phyloP scores from a whole-genome alignment of 2,797 vertebrate genomes.

The Benthosema pterotum region DNA sequence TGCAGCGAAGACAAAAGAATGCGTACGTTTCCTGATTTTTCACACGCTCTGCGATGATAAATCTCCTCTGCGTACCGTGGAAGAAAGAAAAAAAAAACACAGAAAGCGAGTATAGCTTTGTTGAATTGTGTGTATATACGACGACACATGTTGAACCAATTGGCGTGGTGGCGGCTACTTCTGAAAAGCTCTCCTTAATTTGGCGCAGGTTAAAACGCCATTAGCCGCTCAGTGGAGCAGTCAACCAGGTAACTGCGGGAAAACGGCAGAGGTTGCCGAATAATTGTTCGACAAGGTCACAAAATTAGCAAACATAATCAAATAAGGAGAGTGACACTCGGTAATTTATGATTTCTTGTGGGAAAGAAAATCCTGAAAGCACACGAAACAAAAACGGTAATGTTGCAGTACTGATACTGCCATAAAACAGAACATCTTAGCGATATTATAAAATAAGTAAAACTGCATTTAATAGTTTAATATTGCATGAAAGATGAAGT shows the following conservation, averaged over 20 bases:
- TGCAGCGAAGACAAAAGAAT: constrained; percentile 30
- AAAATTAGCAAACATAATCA: constrained; percentile 76
- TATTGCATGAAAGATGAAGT: neutral
- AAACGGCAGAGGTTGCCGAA: constrained; percentile 64
- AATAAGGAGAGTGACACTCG: constrained; percentile 64
- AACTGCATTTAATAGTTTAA: too few relatives aligned
- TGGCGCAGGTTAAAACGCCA: constrained; percentile 70
- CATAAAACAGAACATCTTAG: neutral
- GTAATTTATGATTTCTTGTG: constrained; percentile 58
- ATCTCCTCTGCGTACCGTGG: constrained; percentile 45
- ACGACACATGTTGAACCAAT: constrained; percentile 63
- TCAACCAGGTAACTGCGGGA: constrained; percentile 74
- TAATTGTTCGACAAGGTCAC: constrained; percentile 80
- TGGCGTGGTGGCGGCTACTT: constrained; percentile 41
- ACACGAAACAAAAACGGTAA: neutral
- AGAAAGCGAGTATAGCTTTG: constrained; percentile 28
- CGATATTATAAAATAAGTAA: neutral
- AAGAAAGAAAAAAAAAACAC: constrained; percentile 38
- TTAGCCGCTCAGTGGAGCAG: constrained; percentile 75
- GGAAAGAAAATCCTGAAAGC: neutral
- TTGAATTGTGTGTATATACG: constrained; percentile 30
- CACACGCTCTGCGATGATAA: constrained; percentile 65
- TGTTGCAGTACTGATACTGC: neutral
- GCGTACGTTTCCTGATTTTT: constrained; percentile 13
- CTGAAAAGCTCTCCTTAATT: constrained; percentile 50